Evolutionary conservation across 2,888 invertebrate genomes (phyloP), one percentile per base, ranked within the genome.

Genomic region (Hipparchia sbordonii): DNA sequence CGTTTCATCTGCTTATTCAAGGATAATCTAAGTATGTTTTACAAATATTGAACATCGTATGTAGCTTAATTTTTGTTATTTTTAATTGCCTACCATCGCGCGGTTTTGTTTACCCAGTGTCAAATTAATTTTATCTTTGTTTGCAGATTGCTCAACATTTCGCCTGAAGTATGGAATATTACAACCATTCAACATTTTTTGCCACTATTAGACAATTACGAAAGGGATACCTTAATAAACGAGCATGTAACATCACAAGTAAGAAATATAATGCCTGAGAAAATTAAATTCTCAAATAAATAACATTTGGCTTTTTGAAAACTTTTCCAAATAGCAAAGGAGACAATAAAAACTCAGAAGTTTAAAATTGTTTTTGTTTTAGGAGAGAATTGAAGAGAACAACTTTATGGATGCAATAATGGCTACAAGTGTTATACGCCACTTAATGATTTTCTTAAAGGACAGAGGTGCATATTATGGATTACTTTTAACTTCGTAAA

Each of bases 121-220:
- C 48, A 65, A 71, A 48, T 70, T 51, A 57, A 66, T 68, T 70
- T 67, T 70, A 60, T 68, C 59, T 75, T 23, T 78, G 72, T 79
- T 88, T 86, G 56, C 87, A 97, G 97, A 74, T 94, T 98, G 73
- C 86, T 98, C 59, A 94, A 93, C 13, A 94, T 97, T 39, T 94
- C 95, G 75, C 82, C 95, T 9, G 95, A 94, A 77, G 96, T 94
- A 33, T 95, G 95, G 86, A 94, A 95, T 84, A 96, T 96, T 77
- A 94, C 96, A 6, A 97, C 98, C 2, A 95, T 98, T 74, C 95
- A 96, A 77, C 96, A 96, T 81, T 94, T 98, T 79, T 85, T 95
- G 62, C 91, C 94, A 51, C 94, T 99, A 61, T 95, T 97, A 85
- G 97, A 99, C 86, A 98, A 99, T 88, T 99, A 98, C 85, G 96